Evolutionary conservation across 2,113 vertebrate species (phyloP).

Genomic region (Entomyzon cyanotis): DNA sequence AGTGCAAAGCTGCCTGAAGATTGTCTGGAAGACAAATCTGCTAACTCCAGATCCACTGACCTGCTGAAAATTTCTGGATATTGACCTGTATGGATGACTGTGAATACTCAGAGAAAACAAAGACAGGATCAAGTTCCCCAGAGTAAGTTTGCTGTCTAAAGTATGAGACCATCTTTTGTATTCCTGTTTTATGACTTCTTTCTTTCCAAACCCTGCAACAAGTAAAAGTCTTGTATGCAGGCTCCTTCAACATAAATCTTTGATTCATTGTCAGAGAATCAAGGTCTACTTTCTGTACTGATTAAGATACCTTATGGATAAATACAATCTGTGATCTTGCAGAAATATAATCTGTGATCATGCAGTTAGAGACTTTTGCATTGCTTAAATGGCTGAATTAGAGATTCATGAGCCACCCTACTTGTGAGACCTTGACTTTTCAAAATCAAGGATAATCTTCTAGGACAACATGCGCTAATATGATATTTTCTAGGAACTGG

Average conservation of each 20-base stretch:
- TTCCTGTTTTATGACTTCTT: neutral
- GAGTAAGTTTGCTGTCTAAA: neutral
- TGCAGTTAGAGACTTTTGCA: neutral
- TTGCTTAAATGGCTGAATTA: neutral
- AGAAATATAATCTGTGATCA: neutral
- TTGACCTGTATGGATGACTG: fast-evolving
- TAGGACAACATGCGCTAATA: neutral
- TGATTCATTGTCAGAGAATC: neutral
- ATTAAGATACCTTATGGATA: neutral
- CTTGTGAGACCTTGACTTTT: neutral
- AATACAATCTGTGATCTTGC: neutral
- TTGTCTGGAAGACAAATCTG: neutral
- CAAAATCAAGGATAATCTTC: neutral
- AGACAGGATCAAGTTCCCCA: neutral
- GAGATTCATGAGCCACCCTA: neutral
- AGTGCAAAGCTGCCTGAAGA: neutral
- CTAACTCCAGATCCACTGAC: neutral
- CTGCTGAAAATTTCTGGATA: neutral
- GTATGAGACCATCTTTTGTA: neutral
- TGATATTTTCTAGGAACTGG: neutral
- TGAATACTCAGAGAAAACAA: neutral
- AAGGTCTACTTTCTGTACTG: neutral
- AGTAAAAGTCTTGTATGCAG: neutral
- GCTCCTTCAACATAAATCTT: neutral
- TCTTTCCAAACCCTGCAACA: neutral